Conservation (phyloP, 2,797 vertebrate genomes). For the Arrhamphus sclerolepis region DNA sequence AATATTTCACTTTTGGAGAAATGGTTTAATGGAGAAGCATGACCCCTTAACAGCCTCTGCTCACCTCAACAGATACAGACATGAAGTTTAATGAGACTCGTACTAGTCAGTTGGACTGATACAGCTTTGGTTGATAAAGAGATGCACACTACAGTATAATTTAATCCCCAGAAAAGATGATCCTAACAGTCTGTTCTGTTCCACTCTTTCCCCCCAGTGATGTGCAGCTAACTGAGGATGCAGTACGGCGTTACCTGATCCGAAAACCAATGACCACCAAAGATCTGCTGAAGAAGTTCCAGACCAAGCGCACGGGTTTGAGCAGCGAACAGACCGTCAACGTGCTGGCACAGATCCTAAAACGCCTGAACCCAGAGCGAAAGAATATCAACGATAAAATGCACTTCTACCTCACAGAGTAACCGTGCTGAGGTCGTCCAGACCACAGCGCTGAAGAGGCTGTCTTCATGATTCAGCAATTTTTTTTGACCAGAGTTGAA, state of each 20-base stretch:
- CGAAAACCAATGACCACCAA: slow-evolving; percentile 96
- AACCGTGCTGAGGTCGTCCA: slow-evolving; percentile 20
- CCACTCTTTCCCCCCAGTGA: slow-evolving; percentile 75
- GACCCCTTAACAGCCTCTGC: too few species aligned
- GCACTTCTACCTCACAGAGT: slow-evolving; percentile 95
- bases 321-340: slow-evolving; percentile 96
- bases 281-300: slow-evolving; percentile 95
- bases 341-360: slow-evolving; percentile 93
- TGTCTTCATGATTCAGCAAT: too few species aligned
- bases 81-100: background rate
- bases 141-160: background rate
- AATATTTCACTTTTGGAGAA: too few species aligned
- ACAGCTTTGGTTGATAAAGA: background rate
- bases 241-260: slow-evolving; percentile 90
- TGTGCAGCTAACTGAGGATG: slow-evolving; percentile 91
- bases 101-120: background rate
- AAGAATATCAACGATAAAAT: slow-evolving; percentile 94
- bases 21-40: too few species aligned
- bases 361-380: slow-evolving; percentile 92
- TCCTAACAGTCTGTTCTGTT: background rate
- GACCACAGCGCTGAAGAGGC: too few species aligned
- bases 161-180: background rate
- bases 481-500: too few species aligned
- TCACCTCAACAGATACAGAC: too few species aligned
- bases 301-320: slow-evolving; percentile 92